A percentile compares a stretch with the other conserved stretches of the same genome.
These are phyloP conservation scores for Leptopilina clavipes DNA, from an alignment of 1,140 invertebrate genomes.

Conservation along the genomic window DNA sequence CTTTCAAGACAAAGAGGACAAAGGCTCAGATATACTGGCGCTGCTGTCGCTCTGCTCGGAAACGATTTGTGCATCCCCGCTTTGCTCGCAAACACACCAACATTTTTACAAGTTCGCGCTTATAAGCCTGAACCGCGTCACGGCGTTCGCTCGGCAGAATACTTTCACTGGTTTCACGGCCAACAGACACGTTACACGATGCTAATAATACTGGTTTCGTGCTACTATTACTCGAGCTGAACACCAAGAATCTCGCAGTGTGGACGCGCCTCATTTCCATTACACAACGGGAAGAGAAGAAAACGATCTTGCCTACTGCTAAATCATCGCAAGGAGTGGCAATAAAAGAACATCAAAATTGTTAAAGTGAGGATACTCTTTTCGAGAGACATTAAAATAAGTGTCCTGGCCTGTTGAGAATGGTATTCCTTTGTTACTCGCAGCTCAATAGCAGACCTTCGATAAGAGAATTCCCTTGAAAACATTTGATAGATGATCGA, in stretches of 20 bases:
- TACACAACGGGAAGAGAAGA: slow-evolving; percentile 33
- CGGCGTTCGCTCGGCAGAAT: slow-evolving; percentile 51
- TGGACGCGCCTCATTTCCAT: slow-evolving; percentile 35
- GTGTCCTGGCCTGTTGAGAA: background rate
- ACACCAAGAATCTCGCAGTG: slow-evolving; percentile 26
- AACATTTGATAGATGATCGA: background rate
- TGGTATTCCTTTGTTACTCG: slow-evolving; percentile 1
- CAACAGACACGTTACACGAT: slow-evolving; percentile 70
- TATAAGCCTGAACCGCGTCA: slow-evolving; percentile 51
- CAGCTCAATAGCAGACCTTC: background rate
- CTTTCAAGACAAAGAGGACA: slow-evolving; percentile 60
- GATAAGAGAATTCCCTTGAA: background rate
- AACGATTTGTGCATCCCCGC: slow-evolving; percentile 14
- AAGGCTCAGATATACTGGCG: slow-evolving; percentile 50
- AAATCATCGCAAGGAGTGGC: slow-evolving; percentile 18
- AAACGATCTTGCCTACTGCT: background rate
- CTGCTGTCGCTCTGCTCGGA: slow-evolving; percentile 24
- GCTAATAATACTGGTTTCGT: slow-evolving; percentile 64
- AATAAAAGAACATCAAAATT: slow-evolving; percentile 18
- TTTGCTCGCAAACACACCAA: slow-evolving; percentile 7
- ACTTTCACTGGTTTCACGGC: slow-evolving; percentile 75
- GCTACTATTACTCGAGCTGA: slow-evolving; percentile 48
- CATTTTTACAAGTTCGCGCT: slow-evolving; percentile 31
- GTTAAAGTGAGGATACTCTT: background rate
- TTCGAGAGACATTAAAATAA: background rate